Conservation (phyloP, 2,888 invertebrate species). For the Meteorus cinctellus region DNA sequence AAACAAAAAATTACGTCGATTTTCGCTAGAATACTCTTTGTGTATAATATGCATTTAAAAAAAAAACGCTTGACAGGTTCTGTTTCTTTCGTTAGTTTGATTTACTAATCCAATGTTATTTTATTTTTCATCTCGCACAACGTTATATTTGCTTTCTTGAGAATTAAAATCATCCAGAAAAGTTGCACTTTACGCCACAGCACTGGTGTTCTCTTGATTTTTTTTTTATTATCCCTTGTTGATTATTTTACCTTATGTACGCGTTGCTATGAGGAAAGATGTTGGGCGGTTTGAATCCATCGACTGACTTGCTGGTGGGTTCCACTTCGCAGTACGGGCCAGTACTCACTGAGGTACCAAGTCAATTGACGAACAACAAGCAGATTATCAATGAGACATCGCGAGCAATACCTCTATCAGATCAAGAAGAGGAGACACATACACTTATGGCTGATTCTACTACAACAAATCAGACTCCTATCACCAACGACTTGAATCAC, state of each 20-base stretch:
- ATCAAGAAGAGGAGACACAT: constrained; percentile 71
- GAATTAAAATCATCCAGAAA: not conserved
- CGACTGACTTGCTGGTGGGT: constrained; percentile 74
- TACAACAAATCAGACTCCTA: constrained; percentile 17
- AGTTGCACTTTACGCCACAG: not conserved
- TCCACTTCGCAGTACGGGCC: constrained; percentile 74
- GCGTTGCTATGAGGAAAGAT: constrained; percentile 72
- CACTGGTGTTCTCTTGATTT: not conserved
- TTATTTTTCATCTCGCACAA: not conserved
- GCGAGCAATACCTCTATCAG: constrained; percentile 64
- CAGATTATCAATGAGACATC: constrained; percentile 56
- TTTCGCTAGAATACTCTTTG: too few relatives aligned
- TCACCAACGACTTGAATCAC: constrained; percentile 27
- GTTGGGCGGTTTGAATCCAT: constrained; percentile 74
- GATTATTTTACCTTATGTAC: constrained; percentile 67
- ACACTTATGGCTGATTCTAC: constrained; percentile 68
- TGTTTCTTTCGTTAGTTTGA: constrained; percentile 1
- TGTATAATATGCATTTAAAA: not conserved
- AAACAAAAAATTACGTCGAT: too few relatives aligned
- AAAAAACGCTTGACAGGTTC: constrained; percentile 36
- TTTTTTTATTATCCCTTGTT: constrained; percentile 44
- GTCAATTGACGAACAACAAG: constrained; percentile 65
- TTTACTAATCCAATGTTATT: not conserved
- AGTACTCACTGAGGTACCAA: constrained; percentile 71
- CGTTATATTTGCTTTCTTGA: not conserved